These are phyloP conservation scores for Drosophila parvula DNA, from an alignment of 1,140 invertebrate genomes.

Conservation along the genomic window DNA sequence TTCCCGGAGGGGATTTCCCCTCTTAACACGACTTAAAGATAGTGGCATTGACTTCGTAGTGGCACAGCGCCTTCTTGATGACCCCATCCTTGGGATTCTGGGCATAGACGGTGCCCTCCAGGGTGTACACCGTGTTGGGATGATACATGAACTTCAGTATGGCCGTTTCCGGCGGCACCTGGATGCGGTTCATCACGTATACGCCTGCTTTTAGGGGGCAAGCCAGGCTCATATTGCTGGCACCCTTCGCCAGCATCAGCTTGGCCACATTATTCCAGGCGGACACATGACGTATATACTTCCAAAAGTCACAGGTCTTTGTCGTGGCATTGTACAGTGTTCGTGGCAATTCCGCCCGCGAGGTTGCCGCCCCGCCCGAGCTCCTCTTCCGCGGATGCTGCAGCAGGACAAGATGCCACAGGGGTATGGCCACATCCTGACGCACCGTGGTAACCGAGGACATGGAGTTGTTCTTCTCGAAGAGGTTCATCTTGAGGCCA, in stretches of 20 bases:
- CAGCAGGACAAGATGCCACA: conserved; percentile 64
- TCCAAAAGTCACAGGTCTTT: conserved; percentile 74
- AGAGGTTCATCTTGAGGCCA: conserved; percentile 46
- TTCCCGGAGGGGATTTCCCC: not conserved
- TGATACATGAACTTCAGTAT: conserved; percentile 76
- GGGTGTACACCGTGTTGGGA: conserved; percentile 67
- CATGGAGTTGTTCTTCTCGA: conserved; percentile 65
- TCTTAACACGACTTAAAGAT: conserved; percentile 66
- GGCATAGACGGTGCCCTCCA: conserved; percentile 61
- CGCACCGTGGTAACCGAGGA: conserved; percentile 65
- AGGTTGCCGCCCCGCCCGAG: accelerated
- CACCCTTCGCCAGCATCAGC: conserved; percentile 54
- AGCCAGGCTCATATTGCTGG: conserved; percentile 70
- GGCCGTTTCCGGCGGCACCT: conserved; percentile 70
- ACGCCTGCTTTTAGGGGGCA: conserved; percentile 67
- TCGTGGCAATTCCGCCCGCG: conserved; percentile 44
- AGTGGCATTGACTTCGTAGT: conserved; percentile 73
- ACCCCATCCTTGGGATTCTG: conserved; percentile 50
- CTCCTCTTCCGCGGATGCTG: conserved; percentile 49
- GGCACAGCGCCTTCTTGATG: conserved; percentile 45
- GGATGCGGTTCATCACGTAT: conserved; percentile 69
- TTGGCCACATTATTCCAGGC: conserved; percentile 70
- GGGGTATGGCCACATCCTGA: conserved; percentile 61
- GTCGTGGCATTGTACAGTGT: conserved; percentile 65
- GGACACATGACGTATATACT: conserved; percentile 62